These are phyloP conservation scores for Acrocephalus arundinaceus DNA, from an alignment of 2,113 vertebrate species.

Conservation along the genomic window DNA sequence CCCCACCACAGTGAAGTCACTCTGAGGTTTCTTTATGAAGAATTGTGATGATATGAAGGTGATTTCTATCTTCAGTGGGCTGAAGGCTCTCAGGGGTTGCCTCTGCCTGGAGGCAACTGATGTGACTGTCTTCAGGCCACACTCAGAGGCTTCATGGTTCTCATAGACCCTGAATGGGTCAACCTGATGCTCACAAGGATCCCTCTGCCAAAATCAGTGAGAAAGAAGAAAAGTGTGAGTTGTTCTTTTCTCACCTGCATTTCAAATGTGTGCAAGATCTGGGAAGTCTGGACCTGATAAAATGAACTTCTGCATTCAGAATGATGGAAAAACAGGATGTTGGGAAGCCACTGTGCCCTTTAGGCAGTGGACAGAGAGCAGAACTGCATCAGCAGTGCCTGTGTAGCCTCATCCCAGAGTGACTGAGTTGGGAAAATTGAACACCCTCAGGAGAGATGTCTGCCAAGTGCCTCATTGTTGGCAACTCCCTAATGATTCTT, in stretches of 20 bases:
- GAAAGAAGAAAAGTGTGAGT: neutral
- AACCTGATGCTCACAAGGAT: neutral
- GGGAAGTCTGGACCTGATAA: neutral
- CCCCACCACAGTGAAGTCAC: neutral
- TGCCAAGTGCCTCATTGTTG: neutral
- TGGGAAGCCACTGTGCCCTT: neutral
- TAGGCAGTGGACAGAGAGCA: neutral
- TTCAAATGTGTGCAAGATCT: neutral
- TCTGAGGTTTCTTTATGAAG: neutral
- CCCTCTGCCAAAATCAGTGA: neutral
- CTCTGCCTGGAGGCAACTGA: neutral
- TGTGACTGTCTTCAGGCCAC: neutral
- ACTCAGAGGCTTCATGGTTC: neutral
- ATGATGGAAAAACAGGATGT: neutral
- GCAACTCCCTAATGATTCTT: neutral
- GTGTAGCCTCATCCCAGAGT: neutral
- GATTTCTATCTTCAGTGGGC: neutral
- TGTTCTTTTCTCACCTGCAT: neutral
- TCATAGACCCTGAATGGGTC: fast-evolving
- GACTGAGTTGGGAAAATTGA: neutral
- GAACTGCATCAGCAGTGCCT: neutral
- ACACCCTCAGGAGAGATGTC: neutral
- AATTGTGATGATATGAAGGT: neutral
- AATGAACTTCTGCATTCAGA: neutral
- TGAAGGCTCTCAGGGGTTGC: neutral